A percentile compares a stretch with the other conserved stretches of the same genome.
Evolutionary conservation across 2,888 invertebrate species (phyloP).

Genomic region (Brachyptera putata): DNA sequence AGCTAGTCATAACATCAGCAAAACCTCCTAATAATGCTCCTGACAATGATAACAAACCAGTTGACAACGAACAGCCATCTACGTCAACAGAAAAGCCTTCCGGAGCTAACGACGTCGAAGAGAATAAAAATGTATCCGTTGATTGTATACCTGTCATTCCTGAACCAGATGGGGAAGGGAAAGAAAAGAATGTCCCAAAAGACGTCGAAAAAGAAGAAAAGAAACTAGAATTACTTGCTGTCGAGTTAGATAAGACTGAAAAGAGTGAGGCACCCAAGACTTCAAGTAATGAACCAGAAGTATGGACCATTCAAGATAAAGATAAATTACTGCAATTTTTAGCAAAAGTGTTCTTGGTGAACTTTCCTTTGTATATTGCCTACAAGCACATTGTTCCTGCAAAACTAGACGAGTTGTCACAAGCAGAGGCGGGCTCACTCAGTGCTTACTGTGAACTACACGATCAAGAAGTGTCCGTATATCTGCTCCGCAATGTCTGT

Average conservation of each 20-base stretch:
- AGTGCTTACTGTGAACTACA: constrained; percentile 86
- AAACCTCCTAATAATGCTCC: background rate
- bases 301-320: constrained; percentile 76
- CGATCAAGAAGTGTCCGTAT: constrained; percentile 89
- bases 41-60: background rate
- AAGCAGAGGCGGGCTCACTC: constrained; percentile 75
- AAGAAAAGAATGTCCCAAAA: constrained; percentile 27
- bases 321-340: constrained; percentile 85
- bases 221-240: too few relatives aligned
- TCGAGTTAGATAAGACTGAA: constrained; percentile 25
- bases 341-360: constrained; percentile 62
- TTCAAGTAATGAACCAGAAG: constrained; percentile 31
- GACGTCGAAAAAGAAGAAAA: background rate
- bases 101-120: background rate
- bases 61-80: constrained; percentile 19
- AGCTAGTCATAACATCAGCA: background rate
- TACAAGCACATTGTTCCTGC: constrained; percentile 67
- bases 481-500: constrained; percentile 85
- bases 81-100: constrained; percentile 29
- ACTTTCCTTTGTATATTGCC: constrained; percentile 64
- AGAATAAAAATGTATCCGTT: too few relatives aligned
- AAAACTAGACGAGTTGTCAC: constrained; percentile 74
- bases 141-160: too few relatives aligned
- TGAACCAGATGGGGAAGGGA: constrained; percentile 32
- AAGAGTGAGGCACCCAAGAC: constrained; percentile 26